Evolutionary conservation across 2,113 vertebrate genomes (phyloP).

Genomic region (Cathartes aura): DNA sequence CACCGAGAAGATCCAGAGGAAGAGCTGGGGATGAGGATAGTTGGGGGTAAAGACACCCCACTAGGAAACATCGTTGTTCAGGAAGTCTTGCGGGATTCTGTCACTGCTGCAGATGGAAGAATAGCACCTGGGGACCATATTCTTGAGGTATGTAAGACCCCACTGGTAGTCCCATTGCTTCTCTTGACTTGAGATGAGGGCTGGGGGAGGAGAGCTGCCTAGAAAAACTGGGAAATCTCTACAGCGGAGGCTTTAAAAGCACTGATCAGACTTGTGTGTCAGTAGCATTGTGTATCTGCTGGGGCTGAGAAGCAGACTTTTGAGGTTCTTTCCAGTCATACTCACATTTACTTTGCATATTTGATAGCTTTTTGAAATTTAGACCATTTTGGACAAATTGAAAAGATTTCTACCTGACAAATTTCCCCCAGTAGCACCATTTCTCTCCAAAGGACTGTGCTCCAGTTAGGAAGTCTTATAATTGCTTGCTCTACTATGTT

Average conservation of each 20-base stretch:
- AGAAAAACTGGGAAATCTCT: background rate
- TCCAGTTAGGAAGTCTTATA: background rate
- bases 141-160: slow-evolving; percentile 81
- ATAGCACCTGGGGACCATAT: slow-evolving; percentile 92
- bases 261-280: background rate
- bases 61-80: slow-evolving; percentile 92
- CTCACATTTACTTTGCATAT: background rate
- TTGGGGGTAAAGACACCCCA: slow-evolving; percentile 91
- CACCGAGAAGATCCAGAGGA: slow-evolving; percentile 84
- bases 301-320: background rate
- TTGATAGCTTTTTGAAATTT: background rate
- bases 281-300: background rate
- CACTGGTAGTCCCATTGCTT: background rate
- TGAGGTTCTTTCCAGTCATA: background rate
- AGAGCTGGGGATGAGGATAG: slow-evolving; percentile 88
- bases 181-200: background rate
- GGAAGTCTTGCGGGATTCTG: slow-evolving; percentile 85
- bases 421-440: background rate
- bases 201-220: background rate
- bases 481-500: background rate
- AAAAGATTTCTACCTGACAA: background rate
- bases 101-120: slow-evolving; percentile 83
- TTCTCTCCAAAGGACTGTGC: background rate
- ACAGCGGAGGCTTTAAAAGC: background rate
- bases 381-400: background rate